Percentiles rank a stretch among this genome's conserved stretches.
Evolutionary conservation across 2,113 vertebrate genomes (phyloP).

Genomic region (Stigmatopora nigra): DNA sequence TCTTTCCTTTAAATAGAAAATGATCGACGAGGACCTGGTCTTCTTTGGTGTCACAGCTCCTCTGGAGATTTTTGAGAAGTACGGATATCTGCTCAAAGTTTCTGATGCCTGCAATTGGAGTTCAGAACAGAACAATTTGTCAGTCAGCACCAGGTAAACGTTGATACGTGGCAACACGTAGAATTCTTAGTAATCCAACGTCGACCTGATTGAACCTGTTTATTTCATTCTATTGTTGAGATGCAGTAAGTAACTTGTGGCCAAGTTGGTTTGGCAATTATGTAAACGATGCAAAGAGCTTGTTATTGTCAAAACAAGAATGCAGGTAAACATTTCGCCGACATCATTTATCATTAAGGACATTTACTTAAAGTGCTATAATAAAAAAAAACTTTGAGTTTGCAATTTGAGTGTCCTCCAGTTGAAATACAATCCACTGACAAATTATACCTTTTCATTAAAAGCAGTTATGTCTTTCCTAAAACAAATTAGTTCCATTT

Average conservation of each 20-base stretch:
- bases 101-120: conserved; percentile 66
- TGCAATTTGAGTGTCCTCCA: too few species aligned
- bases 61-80: conserved; percentile 66
- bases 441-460: too few species aligned
- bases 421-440: too few species aligned
- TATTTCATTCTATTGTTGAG: too few species aligned
- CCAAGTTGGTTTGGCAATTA: background rate
- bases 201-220: too few species aligned
- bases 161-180: background rate
- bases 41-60: conserved; percentile 81
- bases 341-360: background rate
- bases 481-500: too few species aligned
- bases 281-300: background rate
- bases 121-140: conserved; percentile 31
- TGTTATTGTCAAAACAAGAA: background rate
- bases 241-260: background rate
- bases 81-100: conserved; percentile 71
- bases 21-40: conserved; percentile 62
- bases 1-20: conserved; percentile 57
- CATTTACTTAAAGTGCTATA: too few species aligned
- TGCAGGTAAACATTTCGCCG: background rate
- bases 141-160: conserved; percentile 71
- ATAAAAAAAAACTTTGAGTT: too few species aligned
- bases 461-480: too few species aligned
- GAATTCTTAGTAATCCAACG: too few species aligned